Percentiles rank a stretch among this genome's conserved stretches.
phyloP scores from a whole-genome alignment of 2,113 vertebrate genomes.

The Hyperopisus bebe region DNA sequence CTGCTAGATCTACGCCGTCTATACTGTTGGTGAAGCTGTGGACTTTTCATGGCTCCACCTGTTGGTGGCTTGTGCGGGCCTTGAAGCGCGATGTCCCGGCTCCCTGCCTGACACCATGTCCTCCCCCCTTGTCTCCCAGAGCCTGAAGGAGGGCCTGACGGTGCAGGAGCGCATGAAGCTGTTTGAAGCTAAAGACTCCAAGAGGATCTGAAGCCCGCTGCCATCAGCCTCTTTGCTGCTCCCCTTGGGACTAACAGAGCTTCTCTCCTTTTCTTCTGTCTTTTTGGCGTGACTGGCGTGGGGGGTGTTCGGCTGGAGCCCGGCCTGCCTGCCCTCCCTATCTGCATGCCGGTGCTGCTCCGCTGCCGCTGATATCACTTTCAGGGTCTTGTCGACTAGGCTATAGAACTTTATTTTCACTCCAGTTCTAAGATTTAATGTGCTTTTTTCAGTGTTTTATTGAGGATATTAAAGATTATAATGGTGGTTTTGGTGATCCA shows the following conservation, averaged over 20 bases:
- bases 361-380: neutral
- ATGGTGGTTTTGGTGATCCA: constrained; percentile 12
- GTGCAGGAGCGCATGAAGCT: constrained; percentile 96
- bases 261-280: neutral
- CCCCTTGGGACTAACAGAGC: constrained; percentile 33
- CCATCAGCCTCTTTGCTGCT: constrained; percentile 36
- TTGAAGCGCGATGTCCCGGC: neutral
- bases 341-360: neutral
- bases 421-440: neutral
- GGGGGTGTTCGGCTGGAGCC: neutral
- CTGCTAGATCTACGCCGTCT: neutral
- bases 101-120: neutral
- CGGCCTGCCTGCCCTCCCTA: neutral
- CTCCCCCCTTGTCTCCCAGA: constrained; percentile 55
- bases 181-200: constrained; percentile 93
- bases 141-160: constrained; percentile 94
- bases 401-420: neutral
- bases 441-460: neutral
- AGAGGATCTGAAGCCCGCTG: constrained; percentile 71
- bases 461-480: neutral
- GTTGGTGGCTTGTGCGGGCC: neutral
- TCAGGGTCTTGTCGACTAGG: neutral
- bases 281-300: neutral
- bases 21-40: neutral
- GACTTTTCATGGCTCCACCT: neutral